Base-by-base conservation (phyloP, 2,797 vertebrate species). In the Poecilia wingei region DNA sequence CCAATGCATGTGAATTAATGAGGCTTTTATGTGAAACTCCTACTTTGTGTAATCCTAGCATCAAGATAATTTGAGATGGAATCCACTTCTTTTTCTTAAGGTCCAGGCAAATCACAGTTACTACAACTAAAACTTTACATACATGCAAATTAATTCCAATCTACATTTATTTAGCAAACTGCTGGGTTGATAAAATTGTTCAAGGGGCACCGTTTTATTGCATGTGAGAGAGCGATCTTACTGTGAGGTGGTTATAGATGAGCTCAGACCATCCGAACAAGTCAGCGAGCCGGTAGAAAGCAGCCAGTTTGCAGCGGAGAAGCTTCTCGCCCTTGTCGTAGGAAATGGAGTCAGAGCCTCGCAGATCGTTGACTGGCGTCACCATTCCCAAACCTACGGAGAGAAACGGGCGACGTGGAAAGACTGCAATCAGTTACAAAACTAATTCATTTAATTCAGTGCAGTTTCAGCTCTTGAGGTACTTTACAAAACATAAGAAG, bases 191-290 rank as follows among this genome's bases (percentile, higher is more conserved):
- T 10, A 8, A 47, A n/a, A 41, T 41, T 25, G 3, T 25, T 61
- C 18, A 41, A 20, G 9, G 71, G 7, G 33, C 2, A 31, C 3
- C 18, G 1, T 10, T 43, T 14, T 22, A 45, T 31, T 31, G 14
- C 13, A 20, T 12, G n/a, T 7, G 53, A 57, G 9, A 36, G 10
- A 74, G 66, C 14, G 36, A 13, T 84, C 97, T 96, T 95, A 99
- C 98, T 64, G 98, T 98, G 93, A 99, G 96, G 83, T 99, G 98
- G 94, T 99, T 99, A 94, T 99, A 99, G 94, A 99, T 99, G 70
- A 99, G 97, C 93, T 99, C 97, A 49, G 98, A 98, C 98, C 98
- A 99, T 82, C 98, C 96, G 45, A 99, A 98, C 86, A 99, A 94
- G 88, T 99, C 98, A 0, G 97, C 96, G 66, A 99, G 95, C 25